A percentile compares a stretch with the other conserved stretches of the same genome.
phyloP scores from a whole-genome alignment of 2,113 vertebrate genomes.

The Petrocephalus microphthalmus region DNA sequence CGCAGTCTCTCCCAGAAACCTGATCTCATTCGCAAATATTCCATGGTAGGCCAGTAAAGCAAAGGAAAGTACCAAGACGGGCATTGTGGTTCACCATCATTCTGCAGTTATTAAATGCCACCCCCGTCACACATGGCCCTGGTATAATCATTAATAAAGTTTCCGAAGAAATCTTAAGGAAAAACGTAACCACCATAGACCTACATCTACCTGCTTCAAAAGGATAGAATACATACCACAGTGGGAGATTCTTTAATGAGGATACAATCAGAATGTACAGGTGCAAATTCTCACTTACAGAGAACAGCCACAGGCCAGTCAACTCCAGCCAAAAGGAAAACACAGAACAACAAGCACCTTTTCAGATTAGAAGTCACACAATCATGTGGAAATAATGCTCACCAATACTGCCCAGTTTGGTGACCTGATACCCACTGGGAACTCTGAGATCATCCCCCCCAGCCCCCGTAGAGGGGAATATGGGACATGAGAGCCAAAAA shows the following conservation, averaged over 20 bases:
- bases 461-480: constrained; percentile 37
- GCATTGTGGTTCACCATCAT: neutral
- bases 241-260: neutral
- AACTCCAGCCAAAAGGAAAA: neutral
- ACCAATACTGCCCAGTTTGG: constrained; percentile 45
- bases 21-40: neutral
- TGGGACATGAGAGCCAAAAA: constrained; percentile 27
- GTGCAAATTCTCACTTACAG: neutral
- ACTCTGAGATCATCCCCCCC: constrained; percentile 20
- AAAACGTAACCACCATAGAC: neutral
- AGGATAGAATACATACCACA: neutral
- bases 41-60: neutral
- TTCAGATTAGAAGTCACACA: constrained; percentile 41
- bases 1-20: neutral
- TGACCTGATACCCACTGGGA: constrained; percentile 49
- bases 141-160: neutral
- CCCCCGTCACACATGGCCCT: neutral
- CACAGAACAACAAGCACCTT: neutral
- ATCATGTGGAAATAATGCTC: constrained; percentile 54
- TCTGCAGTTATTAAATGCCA: neutral
- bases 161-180: neutral
- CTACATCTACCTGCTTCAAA: neutral
- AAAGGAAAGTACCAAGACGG: neutral
- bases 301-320: neutral
- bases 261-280: neutral